phyloP scores from a whole-genome alignment of 2,113 vertebrate species.

The Neotoma lepida region DNA sequence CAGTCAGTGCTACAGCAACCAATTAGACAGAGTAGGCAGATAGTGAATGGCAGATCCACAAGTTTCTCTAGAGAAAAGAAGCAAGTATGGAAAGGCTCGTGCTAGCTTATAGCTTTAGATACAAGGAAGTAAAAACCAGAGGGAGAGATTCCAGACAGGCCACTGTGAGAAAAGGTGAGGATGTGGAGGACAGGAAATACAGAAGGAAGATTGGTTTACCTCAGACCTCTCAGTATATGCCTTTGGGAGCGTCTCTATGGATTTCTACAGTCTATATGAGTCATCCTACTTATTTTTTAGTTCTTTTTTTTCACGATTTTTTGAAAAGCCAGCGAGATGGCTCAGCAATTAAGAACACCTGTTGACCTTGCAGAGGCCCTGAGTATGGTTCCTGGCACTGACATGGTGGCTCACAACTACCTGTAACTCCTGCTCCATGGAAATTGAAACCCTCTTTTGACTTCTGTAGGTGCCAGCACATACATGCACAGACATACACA shows the following conservation, averaged over 20 bases:
- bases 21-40: background rate
- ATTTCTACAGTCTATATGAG: slow-evolving; percentile 44
- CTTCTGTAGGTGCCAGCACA: background rate
- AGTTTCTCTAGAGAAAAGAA: background rate
- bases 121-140: slow-evolving; percentile 50
- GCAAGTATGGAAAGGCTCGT: background rate
- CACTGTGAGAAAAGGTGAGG: background rate
- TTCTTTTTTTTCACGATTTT: slow-evolving; percentile 32
- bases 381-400: background rate
- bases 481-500: background rate
- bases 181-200: background rate
- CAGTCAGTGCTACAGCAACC: background rate
- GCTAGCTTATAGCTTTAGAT: slow-evolving; percentile 17
- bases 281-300: slow-evolving; percentile 48
- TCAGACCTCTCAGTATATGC: slow-evolving; percentile 8
- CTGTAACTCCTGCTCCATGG: background rate
- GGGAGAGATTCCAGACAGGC: slow-evolving; percentile 5
- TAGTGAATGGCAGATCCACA: background rate
- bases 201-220: slow-evolving; percentile 28
- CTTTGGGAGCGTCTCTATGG: background rate
- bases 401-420: background rate
- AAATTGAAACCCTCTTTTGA: background rate
- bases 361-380: background rate
- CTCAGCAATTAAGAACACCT: background rate
- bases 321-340: slow-evolving; percentile 35